Conservation (phyloP, 1,140 invertebrate genomes). For the Tetramorium parvispinum region DNA sequence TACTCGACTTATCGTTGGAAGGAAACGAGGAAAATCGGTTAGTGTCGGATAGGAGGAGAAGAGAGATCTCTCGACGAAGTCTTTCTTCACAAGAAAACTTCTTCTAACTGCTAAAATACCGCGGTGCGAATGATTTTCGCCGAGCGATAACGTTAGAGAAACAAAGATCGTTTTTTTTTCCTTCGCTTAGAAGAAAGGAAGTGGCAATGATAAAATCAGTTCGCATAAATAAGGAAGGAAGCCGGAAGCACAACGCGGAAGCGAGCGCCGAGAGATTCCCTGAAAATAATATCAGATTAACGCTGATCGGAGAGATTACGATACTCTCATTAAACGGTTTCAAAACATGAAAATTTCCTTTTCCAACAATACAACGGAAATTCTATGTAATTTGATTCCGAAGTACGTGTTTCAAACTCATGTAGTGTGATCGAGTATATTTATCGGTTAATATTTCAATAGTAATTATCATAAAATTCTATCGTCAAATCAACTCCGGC, state of each 20-base stretch:
- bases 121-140: conserved; percentile 46
- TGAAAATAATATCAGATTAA: conserved; percentile 45
- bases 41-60: conserved; percentile 30
- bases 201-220: conserved; percentile 36
- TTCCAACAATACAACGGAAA: background rate
- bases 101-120: conserved; percentile 43
- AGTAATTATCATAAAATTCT: conserved; percentile 35
- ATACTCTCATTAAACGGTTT: background rate
- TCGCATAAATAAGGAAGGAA: conserved; percentile 38
- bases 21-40: conserved; percentile 55
- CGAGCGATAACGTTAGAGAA: conserved; percentile 35
- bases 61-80: conserved; percentile 31
- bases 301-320: conserved; percentile 8
- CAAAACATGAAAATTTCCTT: conserved; percentile 32
- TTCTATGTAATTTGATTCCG: background rate
- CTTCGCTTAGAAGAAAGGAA: background rate
- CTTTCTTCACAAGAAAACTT: conserved; percentile 48
- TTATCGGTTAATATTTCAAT: conserved; percentile 9
- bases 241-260: conserved; percentile 35
- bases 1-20: conserved; percentile 56
- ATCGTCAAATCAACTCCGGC: conserved; percentile 15
- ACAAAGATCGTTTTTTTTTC: conserved; percentile 30
- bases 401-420: background rate
- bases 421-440: background rate
- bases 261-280: conserved; percentile 25